Conservation (phyloP, 2,113 vertebrate species). For the Sporophila hypoxantha region DNA sequence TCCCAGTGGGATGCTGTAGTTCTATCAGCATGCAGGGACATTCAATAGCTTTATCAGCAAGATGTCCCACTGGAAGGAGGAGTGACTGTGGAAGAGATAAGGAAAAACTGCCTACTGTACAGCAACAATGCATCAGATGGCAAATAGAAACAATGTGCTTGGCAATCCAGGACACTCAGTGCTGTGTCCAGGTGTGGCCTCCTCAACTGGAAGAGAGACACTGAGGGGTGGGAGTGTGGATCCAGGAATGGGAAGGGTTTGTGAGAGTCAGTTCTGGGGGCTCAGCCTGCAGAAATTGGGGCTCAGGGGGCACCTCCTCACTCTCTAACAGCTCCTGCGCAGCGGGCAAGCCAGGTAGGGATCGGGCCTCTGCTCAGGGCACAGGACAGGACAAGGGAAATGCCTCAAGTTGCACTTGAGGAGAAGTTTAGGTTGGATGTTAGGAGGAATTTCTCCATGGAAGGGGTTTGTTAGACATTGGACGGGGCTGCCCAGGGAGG, state of each 20-base stretch:
- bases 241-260: not conserved
- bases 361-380: fast-evolving
- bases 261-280: not conserved
- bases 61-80: too few relatives aligned
- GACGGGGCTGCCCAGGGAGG: not conserved
- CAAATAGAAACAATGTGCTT: too few relatives aligned
- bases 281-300: not conserved
- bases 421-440: not conserved
- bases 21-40: too few relatives aligned
- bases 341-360: not conserved
- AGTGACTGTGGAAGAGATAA: too few relatives aligned
- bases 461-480: not conserved
- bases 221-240: not conserved
- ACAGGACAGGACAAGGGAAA: not conserved
- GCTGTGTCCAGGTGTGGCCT: not conserved
- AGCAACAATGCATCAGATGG: too few relatives aligned
- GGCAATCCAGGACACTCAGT: not conserved
- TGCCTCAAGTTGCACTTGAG: not conserved
- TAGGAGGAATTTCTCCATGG: not conserved
- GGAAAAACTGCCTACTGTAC: too few relatives aligned
- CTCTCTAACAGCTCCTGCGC: not conserved
- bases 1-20: too few relatives aligned
- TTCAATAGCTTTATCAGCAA: too few relatives aligned
- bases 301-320: not conserved
- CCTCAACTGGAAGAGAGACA: not conserved